Base-by-base conservation (phyloP, 2,888 invertebrate genomes). In the Dolichopus griseipennis region DNA sequence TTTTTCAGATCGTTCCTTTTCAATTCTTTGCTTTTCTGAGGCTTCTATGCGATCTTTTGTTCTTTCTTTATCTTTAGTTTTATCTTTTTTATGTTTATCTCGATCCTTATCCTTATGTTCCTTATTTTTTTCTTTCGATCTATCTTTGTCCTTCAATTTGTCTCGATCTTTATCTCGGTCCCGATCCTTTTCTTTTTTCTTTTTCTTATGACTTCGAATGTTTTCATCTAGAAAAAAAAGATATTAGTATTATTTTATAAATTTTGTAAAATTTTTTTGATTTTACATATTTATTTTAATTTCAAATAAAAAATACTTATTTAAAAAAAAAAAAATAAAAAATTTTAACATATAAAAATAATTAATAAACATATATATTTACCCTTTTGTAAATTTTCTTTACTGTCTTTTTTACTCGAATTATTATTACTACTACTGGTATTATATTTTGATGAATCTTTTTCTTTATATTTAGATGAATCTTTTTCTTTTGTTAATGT, bases 181-280 rank as follows among this genome's bases (percentile, higher is more conserved):
- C 9, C 73, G 76, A 70, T 81, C 78, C 71, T 78, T 79, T 71
- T 80, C 80, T 75, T 79, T 81, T 71, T 79, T 81, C 73, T 80
- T 81, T 73, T 79, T 79, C 69, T 79, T 80, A 69, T 79, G 79
- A 72, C 76, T 76, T 18, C 64, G 34, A 34, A 15, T n/a, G 9
- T 9, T n/a, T n/a, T 64, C 64, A n/a, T 64, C 64, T 64, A 18
- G 2, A 64, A 64, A 22, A 22, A n/a, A n/a, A n/a, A n/a, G n/a
- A n/a, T n/a, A n/a, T n/a, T 21, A 20, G 4, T n/a, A 8, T n/a
- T n/a, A 62, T 27, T 27, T 27, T 27, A 4, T 8, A 61, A 61
- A 61, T 61, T 8, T 20, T n/a, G n/a, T 15, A 61, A n/a, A 20
- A 2, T 61, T 61, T 12, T 20, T 8, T 61, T 20, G 2, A 27